Evolutionary conservation across 2,113 vertebrate genomes (phyloP), one percentile per base, ranked within the genome.

Genomic region (Gila orcuttii): DNA sequence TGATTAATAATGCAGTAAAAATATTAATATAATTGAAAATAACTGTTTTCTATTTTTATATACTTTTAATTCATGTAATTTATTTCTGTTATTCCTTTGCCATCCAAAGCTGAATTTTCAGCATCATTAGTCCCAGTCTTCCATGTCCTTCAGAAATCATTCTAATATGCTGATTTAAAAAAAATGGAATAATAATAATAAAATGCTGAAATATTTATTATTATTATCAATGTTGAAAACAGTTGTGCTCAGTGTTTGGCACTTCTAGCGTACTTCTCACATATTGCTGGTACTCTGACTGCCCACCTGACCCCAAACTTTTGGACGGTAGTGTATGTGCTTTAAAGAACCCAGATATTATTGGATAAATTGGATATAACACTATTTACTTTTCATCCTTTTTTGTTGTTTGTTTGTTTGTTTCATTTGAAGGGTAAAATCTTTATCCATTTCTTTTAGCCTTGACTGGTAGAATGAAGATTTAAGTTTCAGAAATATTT

Each of bases 401-500:
- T 13, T 64, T 28, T 62, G 11, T 62, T 25, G n/a, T 25, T 21
- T 25, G 4, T 68, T 23, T 39, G 3, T 73, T 69, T 73, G 36
- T 74, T 47, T 74, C 12, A 74, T 74, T 47, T 74, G 6, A 74
- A 47, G 42, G 4, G 42, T 47, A 25, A 28, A 47, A 28, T 15
- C 42, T 47, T n/a, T 50, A 59, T 36, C 2, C 28, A 59, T 78
- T 55, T 31, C 6, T 25, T 76, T 28, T 55, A 36, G 2, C 52
- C 31, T 39, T n/a, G 19, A 36, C 52, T 78, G 19, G 9, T 23
- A 36, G n/a, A 59, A 23, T 79, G 31, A 8, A 79, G 21, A 7
- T 25, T 62, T 62, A 13, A 76, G 42, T 76, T 76, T n/a, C 33
- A 80, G 21, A 39, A 66, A 81, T 47, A 81, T 82, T 11, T 81